Conservation (phyloP, 1,140 invertebrate species). For the Achatina immaculata region DNA sequence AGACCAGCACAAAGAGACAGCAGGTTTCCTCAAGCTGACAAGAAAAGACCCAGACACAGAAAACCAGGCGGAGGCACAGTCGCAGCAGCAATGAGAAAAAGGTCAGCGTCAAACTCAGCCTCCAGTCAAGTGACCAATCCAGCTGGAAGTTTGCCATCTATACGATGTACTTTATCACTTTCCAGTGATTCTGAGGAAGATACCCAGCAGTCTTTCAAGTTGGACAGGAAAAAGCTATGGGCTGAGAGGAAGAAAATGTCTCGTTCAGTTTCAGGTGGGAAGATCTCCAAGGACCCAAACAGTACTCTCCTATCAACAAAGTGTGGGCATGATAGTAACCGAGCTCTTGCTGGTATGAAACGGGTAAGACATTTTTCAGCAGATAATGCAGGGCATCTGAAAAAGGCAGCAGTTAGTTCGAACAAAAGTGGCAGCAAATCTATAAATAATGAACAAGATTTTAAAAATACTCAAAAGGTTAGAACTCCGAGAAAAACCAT, state of each 20-base stretch:
- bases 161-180: not conserved
- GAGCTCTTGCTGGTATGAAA: not conserved
- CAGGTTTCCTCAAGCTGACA: not conserved
- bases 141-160: slow-evolving; percentile 29
- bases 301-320: not conserved
- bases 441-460: not conserved
- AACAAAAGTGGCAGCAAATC: not conserved
- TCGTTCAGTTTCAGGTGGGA: slow-evolving; percentile 27
- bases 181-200: slow-evolving; percentile 38
- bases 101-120: slow-evolving; percentile 32
- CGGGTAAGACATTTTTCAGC: slow-evolving; percentile 32
- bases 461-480: not conserved
- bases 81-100: slow-evolving; percentile 7
- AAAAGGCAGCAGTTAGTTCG: slow-evolving; percentile 4
- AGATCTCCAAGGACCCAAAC: slow-evolving; percentile 2
- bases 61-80: slow-evolving; percentile 9
- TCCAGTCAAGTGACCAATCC: not conserved
- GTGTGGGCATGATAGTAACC: not conserved
- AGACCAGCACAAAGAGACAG: slow-evolving; percentile 13
- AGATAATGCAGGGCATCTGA: not conserved
- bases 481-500: not conserved
- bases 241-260: slow-evolving; percentile 34
- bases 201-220: slow-evolving; percentile 2
- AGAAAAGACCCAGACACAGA: slow-evolving; percentile 21
- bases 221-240: slow-evolving; percentile 28